These are phyloP conservation scores for Aegotheles bennettii DNA, from an alignment of 2,113 vertebrate species.

Conservation along the genomic window DNA sequence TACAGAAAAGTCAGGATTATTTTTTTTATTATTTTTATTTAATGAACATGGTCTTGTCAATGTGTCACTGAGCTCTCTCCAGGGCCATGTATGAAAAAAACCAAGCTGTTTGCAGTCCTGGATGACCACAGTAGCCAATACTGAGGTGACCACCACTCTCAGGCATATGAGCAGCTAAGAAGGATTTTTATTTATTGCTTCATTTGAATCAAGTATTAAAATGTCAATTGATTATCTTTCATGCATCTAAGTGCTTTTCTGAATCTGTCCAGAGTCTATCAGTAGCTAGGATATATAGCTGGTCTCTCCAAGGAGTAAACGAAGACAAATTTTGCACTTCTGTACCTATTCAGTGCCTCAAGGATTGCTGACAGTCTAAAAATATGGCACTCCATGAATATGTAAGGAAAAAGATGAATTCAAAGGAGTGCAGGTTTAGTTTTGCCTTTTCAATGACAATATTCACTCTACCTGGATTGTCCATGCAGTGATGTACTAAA, in stretches of 20 bases:
- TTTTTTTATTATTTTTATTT: not conserved
- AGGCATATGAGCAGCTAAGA: fast-evolving
- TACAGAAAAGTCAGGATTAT: not conserved
- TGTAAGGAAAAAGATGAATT: not conserved
- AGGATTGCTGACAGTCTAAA: not conserved
- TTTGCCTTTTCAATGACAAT: not conserved
- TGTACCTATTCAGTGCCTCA: not conserved
- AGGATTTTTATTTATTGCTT: not conserved
- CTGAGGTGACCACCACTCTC: not conserved
- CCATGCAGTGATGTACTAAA: not conserved
- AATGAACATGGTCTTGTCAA: not conserved
- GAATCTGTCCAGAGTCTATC: not conserved
- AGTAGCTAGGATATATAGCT: not conserved
- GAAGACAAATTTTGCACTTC: not conserved
- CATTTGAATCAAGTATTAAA: not conserved
- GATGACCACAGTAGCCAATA: not conserved
- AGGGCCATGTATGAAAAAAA: not conserved
- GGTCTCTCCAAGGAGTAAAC: not conserved
- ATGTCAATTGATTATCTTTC: not conserved
- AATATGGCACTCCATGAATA: not conserved
- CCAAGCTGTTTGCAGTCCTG: not conserved
- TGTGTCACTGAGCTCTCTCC: not conserved
- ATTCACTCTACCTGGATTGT: not conserved
- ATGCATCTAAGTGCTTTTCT: not conserved
- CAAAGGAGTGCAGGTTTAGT: not conserved